phyloP scores from a whole-genome alignment of 2,888 invertebrate genomes.

The Spilarctia lutea region DNA sequence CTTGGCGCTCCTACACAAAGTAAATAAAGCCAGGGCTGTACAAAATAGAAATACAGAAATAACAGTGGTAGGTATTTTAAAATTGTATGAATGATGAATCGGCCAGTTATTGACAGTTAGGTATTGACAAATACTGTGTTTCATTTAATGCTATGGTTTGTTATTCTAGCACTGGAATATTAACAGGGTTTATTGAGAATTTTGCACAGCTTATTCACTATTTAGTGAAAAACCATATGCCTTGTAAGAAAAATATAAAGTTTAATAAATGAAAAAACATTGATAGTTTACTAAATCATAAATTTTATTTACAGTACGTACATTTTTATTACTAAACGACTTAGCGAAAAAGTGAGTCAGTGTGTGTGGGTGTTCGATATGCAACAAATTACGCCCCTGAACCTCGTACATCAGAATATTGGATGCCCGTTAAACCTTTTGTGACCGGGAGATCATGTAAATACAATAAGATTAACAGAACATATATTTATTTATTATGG shows the following conservation, averaged over 20 bases:
- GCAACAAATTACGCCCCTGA: constrained; percentile 77
- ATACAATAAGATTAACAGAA: constrained; percentile 14
- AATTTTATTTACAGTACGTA: background rate
- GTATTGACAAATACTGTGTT: constrained; percentile 18
- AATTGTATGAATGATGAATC: constrained; percentile 58
- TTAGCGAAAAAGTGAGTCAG: constrained; percentile 75
- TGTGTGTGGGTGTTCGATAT: constrained; percentile 75
- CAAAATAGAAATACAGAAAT: constrained; percentile 78
- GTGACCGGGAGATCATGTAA: constrained; percentile 61
- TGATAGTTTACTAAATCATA: background rate
- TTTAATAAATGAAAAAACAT: background rate
- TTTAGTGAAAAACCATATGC: background rate
- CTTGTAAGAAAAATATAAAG: background rate
- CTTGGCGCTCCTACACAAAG: constrained; percentile 81
- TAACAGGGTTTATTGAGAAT: background rate
- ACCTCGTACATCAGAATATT: constrained; percentile 63
- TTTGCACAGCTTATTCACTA: background rate
- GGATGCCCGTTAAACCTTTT: constrained; percentile 56
- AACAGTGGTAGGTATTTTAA: constrained; percentile 65
- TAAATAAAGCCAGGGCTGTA: constrained; percentile 79
- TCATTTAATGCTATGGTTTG: constrained; percentile 5
- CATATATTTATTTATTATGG: background rate
- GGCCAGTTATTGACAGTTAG: constrained; percentile 56
- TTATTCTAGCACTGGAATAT: background rate
- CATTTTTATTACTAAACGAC: constrained; percentile 68